Evolutionary conservation across 2,797 vertebrate species (phyloP), one percentile per base, ranked within the genome.

Genomic region (Smutsia temminckii): DNA sequence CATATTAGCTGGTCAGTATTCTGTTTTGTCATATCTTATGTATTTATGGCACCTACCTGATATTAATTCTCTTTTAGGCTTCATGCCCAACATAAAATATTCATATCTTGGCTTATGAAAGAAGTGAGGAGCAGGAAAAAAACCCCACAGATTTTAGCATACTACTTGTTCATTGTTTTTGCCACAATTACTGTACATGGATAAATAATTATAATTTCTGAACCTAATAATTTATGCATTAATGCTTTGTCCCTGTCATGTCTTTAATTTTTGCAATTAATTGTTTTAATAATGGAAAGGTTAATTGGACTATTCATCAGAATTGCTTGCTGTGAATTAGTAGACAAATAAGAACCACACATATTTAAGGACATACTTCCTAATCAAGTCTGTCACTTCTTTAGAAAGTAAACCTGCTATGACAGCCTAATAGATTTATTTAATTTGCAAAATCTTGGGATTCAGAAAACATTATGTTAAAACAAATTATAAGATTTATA

Each of bases 281-380:
- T 98, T 98, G 98, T 98, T 98, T 98, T 98, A 98, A 98, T 98
- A 98, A 98, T 7, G 0, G 94, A 97, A 98, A 98, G 97, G 97
- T 98, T 98, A 98, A 98, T 98, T 98, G 97, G 97, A 89, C 98
- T 97, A 98, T 98, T 98, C 96, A 98, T 98, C 98, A 98, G 98
- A 97, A 97, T 94, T 97, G 55, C 97, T 98, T 96, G 85, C 97
- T 97, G 95, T 97, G 97, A 97, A 97, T 96, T n/a, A 27, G 93
- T 95, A 97, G 97, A 98, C 96, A 98, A 98, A 98, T 97, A 98
- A 96, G 95, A 97, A 98, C 96, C 95, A 98, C 96, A 91, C 91
- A 97, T 97, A 97, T 97, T 97, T 98, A 98, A 98, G 97, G 96
- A 96, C 95, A 85, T 25, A 91, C 92, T 97, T 97, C 97, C 94